These are phyloP conservation scores for Bryconaethiops microstoma DNA, from an alignment of 2,797 vertebrate species.

Conservation along the genomic window DNA sequence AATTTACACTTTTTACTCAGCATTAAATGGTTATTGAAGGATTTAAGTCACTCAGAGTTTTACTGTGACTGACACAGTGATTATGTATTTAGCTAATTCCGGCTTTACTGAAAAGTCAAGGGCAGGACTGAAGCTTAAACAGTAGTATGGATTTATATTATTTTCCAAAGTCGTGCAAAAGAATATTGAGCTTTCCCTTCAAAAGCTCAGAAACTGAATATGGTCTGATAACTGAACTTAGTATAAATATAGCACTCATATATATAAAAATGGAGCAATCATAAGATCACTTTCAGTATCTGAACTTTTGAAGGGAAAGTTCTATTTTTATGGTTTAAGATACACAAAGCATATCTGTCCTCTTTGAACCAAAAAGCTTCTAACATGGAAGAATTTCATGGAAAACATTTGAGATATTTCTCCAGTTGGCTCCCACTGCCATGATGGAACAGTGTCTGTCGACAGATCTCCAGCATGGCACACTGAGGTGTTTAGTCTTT, in stretches of 20 bases:
- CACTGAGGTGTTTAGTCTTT: constrained; percentile 54
- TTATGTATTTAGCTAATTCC: not conserved
- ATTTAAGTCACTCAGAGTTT: not conserved
- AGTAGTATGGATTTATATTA: not conserved
- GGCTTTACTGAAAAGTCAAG: not conserved
- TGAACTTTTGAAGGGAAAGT: too few relatives aligned
- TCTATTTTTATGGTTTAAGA: not conserved
- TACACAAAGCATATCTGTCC: not conserved
- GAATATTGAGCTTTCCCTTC: not conserved
- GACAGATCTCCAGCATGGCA: constrained; percentile 11
- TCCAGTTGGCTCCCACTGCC: constrained; percentile 10
- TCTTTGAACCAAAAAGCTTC: not conserved
- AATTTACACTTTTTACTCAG: not conserved
- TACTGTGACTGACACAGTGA: not conserved
- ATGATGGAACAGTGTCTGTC: constrained; percentile 33
- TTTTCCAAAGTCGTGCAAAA: not conserved
- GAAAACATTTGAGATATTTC: constrained; percentile 12
- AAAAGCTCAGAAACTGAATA: not conserved
- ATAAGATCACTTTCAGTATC: too few relatives aligned
- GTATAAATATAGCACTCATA: too few relatives aligned
- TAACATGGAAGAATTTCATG: not conserved
- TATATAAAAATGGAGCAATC: too few relatives aligned
- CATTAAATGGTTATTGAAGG: not conserved
- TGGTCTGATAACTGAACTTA: not conserved
- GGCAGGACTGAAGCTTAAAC: not conserved